Base-by-base conservation (phyloP, 2,113 vertebrate genomes). In the Colinus virginianus region DNA sequence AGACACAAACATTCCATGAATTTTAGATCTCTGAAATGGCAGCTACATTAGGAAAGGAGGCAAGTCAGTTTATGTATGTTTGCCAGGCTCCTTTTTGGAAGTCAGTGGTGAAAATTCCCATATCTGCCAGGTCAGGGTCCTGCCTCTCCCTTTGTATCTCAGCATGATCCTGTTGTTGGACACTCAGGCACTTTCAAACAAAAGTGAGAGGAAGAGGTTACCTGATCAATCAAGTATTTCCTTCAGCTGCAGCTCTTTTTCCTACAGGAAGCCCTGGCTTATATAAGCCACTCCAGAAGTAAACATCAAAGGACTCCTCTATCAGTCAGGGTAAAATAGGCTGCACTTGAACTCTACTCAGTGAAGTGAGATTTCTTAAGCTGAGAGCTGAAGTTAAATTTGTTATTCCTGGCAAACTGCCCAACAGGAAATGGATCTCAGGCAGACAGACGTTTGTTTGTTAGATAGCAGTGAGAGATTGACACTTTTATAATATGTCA, bases 341-440 rank as follows among this genome's bases (percentile, higher is more conserved):
- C 93, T 81, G 43, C 55, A 97, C 96, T 97, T 95, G 93, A 97
- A 97, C 96, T 97, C 94, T 84, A 88, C 90, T 94, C 93, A 94
- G 91, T 88, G 93, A 98, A 97, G 88, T 94, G 96, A 97, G 97
- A 97, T 96, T 97, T 97, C 96, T 97, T 97, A 97, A 96, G 95
- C 96, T 92, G 85, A 94, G 83, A 97, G 96, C 92, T 97, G 85
- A 95, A 96, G 95, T 96, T 96, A 95, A 96, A 95, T 96, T 93
- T 97, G 97, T 97, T 97, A 94, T 97, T 97, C 92, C 97, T 98
- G 98, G 98, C 97, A 96, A 96, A 90, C 26, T 85, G 97, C 98
- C 97, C 91, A 92, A 96, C 75, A 94, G 96, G 97, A 97, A 93
- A 90, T 95, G 93, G 94, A 97, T 96, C 94, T 91, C 96, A 90